These are phyloP conservation scores for Eulithis prunata DNA, from an alignment of 2,888 invertebrate genomes.

Conservation along the genomic window DNA sequence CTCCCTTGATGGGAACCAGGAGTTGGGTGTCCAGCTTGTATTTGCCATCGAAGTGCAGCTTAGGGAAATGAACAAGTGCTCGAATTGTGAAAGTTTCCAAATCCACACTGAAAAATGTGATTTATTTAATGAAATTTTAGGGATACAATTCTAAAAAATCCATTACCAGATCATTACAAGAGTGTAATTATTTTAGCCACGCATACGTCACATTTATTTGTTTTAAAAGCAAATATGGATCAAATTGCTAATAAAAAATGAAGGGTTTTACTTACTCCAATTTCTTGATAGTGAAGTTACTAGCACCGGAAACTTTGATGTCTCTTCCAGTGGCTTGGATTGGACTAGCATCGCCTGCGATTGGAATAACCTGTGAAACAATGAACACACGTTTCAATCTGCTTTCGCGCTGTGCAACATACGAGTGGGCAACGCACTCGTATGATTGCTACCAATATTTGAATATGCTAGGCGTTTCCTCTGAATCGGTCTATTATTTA, in stretches of 20 bases:
- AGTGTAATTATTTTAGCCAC: no score
- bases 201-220: no score
- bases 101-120: constrained; percentile 79
- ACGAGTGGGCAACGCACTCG: no score
- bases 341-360: constrained; percentile 59
- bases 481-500: no score
- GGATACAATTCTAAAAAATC: no score
- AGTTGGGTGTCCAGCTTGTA: constrained; percentile 85
- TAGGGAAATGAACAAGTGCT: constrained; percentile 79
- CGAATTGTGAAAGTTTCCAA: constrained; percentile 75
- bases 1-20: constrained; percentile 84
- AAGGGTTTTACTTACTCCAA: constrained; percentile 72
- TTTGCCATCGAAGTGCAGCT: constrained; percentile 80
- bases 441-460: no score
- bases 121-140: no score
- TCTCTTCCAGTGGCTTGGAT: constrained; percentile 78
- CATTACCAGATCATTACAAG: no score
- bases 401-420: no score
- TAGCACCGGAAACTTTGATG: constrained; percentile 78
- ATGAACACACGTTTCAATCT: background rate
- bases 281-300: constrained; percentile 79
- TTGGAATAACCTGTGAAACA: constrained; percentile 60
- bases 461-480: no score
- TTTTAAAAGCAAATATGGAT: background rate
- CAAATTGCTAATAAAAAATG: background rate